Evolutionary conservation across 2,113 vertebrate species (phyloP), one percentile per base, ranked within the genome.

Genomic region (Oncorhynchus nerka): DNA sequence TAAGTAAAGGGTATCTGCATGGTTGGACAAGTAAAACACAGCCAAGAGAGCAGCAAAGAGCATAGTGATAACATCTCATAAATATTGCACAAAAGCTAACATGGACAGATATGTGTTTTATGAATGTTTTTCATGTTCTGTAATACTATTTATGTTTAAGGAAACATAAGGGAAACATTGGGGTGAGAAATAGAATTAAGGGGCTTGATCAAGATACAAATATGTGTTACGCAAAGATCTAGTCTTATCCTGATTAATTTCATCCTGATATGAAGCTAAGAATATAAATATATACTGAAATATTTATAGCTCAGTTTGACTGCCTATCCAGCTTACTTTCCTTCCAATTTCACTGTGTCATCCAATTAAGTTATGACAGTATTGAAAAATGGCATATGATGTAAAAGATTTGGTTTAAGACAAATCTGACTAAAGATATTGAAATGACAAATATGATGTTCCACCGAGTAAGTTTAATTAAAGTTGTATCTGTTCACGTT

Each of bases 41-140:
- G 51, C 51, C 51, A 55, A 19, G 59, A 24, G n/a, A 62, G 59
- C n/a, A 62, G n/a, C 59, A 62, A 62, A 62, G 59, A 62, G n/a
- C 59, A 62, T 22, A 24, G 59, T 62, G n/a, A 62, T 3, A 24
- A 62, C 59, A 62, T 22, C 59, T 62, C 59, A 62, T 76, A 70
- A 88, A 91, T 90, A 45, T 45, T 45, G 39, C 39, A 45, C 39
- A 45, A 45, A 45, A 11, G 39, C 9, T 45, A 45, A 45, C 80
- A 88, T 89, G 84, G 84, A 92, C 72, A 86, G 84, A 80, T 79
- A 51, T 22, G 8, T 62, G 59, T 62, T 62, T 62, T 55, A n/a
- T 62, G n/a, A 45, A 11, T 45, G n/a, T 8, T 62, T 62, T 62
- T 62, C 2, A 62, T 24, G n/a, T 62, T 8, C 59, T 22, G n/a